Percentiles rank a stretch among this genome's conserved stretches.
phyloP scores from a whole-genome alignment of 1,140 invertebrate genomes.

The Neelides sp. region DNA sequence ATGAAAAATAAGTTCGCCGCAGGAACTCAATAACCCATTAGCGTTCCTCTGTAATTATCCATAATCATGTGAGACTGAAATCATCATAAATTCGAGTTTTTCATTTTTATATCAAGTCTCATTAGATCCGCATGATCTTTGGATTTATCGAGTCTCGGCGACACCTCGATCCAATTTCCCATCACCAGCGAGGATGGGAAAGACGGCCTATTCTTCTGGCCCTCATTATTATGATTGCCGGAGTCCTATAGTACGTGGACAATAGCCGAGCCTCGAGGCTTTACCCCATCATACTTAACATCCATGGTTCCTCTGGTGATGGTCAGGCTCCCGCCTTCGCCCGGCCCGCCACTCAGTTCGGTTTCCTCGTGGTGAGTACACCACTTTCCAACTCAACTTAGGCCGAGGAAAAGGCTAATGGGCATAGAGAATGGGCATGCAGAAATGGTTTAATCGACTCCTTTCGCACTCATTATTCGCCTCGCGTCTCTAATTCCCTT shows the following conservation, averaged over 20 bases:
- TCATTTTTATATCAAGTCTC: slow-evolving; percentile 15
- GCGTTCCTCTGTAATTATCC: slow-evolving; percentile 15
- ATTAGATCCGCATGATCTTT: slow-evolving; percentile 24
- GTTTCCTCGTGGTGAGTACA: no score
- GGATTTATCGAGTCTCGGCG: slow-evolving; percentile 13
- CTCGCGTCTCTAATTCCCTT: slow-evolving; percentile 14
- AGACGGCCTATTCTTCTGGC: no score
- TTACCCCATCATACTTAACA: no score
- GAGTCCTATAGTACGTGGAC: no score
- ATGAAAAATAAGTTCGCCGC: no score
- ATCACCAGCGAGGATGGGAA: no score
- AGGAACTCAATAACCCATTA: slow-evolving; percentile 1
- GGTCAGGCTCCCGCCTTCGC: no score
- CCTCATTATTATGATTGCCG: no score
- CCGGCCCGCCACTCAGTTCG: no score
- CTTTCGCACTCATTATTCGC: slow-evolving; percentile 22
- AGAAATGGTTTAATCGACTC: slow-evolving; percentile 22
- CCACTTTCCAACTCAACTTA: no score
- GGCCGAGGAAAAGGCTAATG: slow-evolving; percentile 20
- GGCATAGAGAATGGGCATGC: slow-evolving; percentile 24
- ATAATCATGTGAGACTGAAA: slow-evolving; percentile 24
- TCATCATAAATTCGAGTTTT: slow-evolving; percentile 20
- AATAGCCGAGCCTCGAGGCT: no score
- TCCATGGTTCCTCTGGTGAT: no score
- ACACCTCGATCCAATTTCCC: background rate